Conservation (phyloP, 64 coral and sea anemone genomes). For the Trachythela sp. region DNA sequence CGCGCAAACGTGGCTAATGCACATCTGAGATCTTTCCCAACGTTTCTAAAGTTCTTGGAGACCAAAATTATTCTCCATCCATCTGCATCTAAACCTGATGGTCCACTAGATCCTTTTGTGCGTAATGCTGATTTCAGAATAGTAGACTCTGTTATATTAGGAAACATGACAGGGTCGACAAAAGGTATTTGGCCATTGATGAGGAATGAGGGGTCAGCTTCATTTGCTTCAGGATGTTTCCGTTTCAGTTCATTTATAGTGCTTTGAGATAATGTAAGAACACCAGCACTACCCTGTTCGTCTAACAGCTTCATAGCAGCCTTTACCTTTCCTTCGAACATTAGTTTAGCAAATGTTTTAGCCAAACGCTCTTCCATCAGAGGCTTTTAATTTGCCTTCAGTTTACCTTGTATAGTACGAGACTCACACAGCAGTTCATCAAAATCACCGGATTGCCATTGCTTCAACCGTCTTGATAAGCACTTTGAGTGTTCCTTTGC, state of each 20-base stretch:
- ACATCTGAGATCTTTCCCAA: background rate
- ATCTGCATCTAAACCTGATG: constrained; percentile 31
- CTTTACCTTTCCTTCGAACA: constrained; percentile 44
- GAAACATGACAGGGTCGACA: constrained; percentile 42
- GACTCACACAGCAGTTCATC: background rate
- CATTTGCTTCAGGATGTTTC: constrained; percentile 39
- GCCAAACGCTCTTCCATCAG: constrained; percentile 26
- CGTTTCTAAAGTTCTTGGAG: constrained; percentile 35
- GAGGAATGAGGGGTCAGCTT: constrained; percentile 19
- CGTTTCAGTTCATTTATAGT: constrained; percentile 34
- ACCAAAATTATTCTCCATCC: constrained; percentile 47
- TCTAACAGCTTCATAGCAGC: constrained; percentile 44
- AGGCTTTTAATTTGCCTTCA: constrained; percentile 20
- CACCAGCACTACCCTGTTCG: constrained; percentile 11
- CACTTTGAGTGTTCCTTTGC: constrained; percentile 36
- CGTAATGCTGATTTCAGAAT: constrained; percentile 34
- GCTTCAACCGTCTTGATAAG: constrained; percentile 23
- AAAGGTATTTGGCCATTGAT: constrained; percentile 23
- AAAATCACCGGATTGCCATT: constrained; percentile 21
- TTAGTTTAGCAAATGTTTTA: too few relatives aligned
- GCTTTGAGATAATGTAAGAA: constrained; percentile 45
- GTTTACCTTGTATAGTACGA: constrained; percentile 41
- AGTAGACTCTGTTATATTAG: constrained; percentile 18
- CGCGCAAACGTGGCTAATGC: constrained; percentile 24
- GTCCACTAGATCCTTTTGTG: constrained; percentile 21